Percentiles rank a stretch among this genome's conserved stretches.
phyloP scores from a whole-genome alignment of 2,888 invertebrate species.

The Steinernema carpocapsae region DNA sequence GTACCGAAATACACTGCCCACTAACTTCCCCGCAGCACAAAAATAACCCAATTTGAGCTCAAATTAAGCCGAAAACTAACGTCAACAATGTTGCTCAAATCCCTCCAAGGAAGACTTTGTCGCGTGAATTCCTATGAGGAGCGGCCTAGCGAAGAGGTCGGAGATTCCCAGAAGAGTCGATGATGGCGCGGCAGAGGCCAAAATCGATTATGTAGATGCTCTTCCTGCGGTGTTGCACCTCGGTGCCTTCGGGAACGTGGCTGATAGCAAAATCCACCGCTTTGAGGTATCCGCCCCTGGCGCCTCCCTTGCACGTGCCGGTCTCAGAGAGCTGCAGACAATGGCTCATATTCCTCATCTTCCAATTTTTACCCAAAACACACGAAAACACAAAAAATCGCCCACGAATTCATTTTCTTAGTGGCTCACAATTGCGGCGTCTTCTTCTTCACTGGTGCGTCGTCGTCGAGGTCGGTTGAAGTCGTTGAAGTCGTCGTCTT shows the following conservation, averaged over 20 bases:
- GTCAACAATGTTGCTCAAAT: slow-evolving; percentile 43
- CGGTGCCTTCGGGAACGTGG: neutral
- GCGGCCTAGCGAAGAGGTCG: slow-evolving; percentile 46
- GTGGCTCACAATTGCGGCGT: too few relatives aligned
- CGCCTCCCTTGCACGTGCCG: neutral
- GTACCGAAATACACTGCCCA: too few relatives aligned
- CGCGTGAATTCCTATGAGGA: slow-evolving; percentile 53
- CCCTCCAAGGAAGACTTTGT: slow-evolving; percentile 58
- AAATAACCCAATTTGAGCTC: too few relatives aligned
- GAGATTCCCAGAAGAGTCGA: slow-evolving; percentile 39
- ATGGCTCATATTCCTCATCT: neutral
- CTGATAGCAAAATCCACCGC: slow-evolving; percentile 53
- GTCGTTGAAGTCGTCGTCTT: too few relatives aligned
- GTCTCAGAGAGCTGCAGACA: neutral
- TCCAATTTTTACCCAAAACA: too few relatives aligned
- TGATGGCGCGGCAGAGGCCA: slow-evolving; percentile 50
- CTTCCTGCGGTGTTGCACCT: slow-evolving; percentile 37
- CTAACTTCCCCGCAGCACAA: too few relatives aligned
- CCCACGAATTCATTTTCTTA: too few relatives aligned
- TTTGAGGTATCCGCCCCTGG: slow-evolving; percentile 37
- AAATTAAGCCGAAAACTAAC: slow-evolving; percentile 22
- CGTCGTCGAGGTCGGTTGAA: too few relatives aligned
- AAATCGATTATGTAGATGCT: slow-evolving; percentile 56
- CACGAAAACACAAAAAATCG: too few relatives aligned
- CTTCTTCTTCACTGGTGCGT: too few relatives aligned